Evolutionary conservation across 2,113 vertebrate genomes (phyloP).

Genomic region (Struthidea cinerea): DNA sequence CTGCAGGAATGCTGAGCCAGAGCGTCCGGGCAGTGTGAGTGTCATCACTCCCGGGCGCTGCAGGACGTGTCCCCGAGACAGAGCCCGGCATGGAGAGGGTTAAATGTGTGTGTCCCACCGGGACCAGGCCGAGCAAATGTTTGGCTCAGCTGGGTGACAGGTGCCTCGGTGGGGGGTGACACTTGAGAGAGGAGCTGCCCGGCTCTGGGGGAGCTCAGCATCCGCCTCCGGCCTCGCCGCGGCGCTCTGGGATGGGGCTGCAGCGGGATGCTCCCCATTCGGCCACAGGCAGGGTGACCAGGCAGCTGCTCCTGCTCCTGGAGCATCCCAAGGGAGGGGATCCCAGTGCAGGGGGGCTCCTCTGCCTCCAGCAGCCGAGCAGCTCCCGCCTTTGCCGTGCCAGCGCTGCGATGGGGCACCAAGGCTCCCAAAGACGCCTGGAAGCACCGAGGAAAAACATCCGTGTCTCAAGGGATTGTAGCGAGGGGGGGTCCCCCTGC

Average conservation of each 20-base stretch:
- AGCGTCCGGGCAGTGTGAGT: fast-evolving
- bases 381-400: background rate
- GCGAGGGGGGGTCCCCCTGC: background rate
- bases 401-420: fast-evolving
- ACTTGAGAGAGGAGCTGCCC: background rate
- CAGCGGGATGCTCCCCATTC: background rate
- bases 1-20: background rate
- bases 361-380: background rate
- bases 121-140: background rate
- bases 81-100: background rate
- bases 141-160: background rate
- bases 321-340: background rate
- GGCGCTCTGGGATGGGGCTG: fast-evolving
- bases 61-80: background rate
- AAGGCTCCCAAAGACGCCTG: background rate
- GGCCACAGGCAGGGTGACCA: fast-evolving
- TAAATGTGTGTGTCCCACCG: background rate
- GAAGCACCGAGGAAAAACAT: fast-evolving
- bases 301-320: background rate
- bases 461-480: fast-evolving
- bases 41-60: fast-evolving
- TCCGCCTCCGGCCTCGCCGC: fast-evolving
- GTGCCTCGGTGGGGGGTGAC: background rate
- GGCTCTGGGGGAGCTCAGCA: background rate
- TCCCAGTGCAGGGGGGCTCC: fast-evolving